Evolutionary conservation across 2,888 invertebrate species (phyloP).

Genomic region (Lobophora halterata): DNA sequence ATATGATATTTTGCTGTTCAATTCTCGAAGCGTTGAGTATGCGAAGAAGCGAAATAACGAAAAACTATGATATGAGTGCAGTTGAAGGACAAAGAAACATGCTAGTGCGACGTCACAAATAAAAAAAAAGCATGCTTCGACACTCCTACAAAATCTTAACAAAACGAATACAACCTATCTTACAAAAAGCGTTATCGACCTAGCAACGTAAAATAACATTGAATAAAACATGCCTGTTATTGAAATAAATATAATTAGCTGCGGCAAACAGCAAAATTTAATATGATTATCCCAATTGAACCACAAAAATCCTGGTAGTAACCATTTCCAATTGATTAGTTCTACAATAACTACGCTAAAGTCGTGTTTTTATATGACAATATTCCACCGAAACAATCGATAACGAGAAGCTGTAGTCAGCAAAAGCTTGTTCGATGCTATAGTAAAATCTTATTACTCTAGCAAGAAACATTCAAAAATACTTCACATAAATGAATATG

Average conservation of each 20-base stretch:
- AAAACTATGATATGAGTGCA: conserved; percentile 74
- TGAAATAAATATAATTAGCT: conserved; percentile 37
- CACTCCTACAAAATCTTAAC: conserved; percentile 21
- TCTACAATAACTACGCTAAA: conserved; percentile 35
- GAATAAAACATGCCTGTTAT: conserved; percentile 38
- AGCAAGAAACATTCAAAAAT: conserved; percentile 14
- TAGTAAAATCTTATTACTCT: conserved; percentile 20
- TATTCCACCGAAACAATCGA: conserved; percentile 15
- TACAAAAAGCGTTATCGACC: conserved; percentile 29
- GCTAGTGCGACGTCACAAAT: conserved; percentile 47
- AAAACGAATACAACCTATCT: conserved; percentile 17
- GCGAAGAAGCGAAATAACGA: conserved; percentile 59
- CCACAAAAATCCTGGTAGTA: conserved; percentile 71
- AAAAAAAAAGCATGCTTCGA: conserved; percentile 30
- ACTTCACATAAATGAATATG: conserved; percentile 24
- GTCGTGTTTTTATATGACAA: conserved; percentile 16
- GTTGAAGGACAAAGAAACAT: conserved; percentile 72
- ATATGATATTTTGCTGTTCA: conserved; percentile 56
- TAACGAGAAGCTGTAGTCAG: conserved; percentile 15
- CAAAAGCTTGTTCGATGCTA: conserved; percentile 18
- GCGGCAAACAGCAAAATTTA: conserved; percentile 65
- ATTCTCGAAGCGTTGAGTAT: conserved; percentile 52
- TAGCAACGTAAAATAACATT: conserved; percentile 34
- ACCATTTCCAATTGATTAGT: conserved; percentile 44
- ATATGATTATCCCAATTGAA: conserved; percentile 27